Evolutionary conservation across 1,140 invertebrate species (phyloP).

Genomic region (Drosophila sucinea): DNA sequence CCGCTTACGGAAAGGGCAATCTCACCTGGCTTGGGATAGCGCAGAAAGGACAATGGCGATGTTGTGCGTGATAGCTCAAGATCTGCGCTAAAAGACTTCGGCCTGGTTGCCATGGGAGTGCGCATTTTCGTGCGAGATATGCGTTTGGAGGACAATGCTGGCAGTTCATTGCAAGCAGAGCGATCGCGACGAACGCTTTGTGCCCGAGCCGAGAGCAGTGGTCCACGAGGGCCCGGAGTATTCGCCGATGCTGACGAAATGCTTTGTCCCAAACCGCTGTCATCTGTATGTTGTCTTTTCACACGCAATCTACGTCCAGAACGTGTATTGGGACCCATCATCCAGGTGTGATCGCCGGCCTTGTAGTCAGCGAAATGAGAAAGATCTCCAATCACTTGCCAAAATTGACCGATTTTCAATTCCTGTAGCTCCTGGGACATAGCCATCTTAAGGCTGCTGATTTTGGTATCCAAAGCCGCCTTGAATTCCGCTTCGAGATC

Average conservation of each 20-base stretch:
- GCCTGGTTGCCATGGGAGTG: conserved; percentile 64
- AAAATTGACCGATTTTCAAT: conserved; percentile 52
- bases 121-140: conserved; percentile 72
- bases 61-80: conserved; percentile 83
- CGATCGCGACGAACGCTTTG: conserved; percentile 65
- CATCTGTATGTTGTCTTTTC: conserved; percentile 54
- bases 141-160: conserved; percentile 37
- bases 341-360: conserved; percentile 60
- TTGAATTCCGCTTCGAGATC: conserved; percentile 44
- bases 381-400: conserved; percentile 35
- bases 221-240: conserved; percentile 47
- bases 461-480: conserved; percentile 36
- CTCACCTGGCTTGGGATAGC: conserved; percentile 86
- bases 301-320: conserved; percentile 13
- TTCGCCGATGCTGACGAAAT: conserved; percentile 28
- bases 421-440: conserved; percentile 58
- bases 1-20: conserved; percentile 86
- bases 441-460: conserved; percentile 37
- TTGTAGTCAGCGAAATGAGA: conserved; percentile 58
- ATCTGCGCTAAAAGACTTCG: conserved; percentile 76
- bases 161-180: conserved; percentile 58
- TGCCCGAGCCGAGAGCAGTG: conserved; percentile 70
- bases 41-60: conserved; percentile 84
- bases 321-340: conserved; percentile 35
- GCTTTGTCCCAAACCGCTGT: conserved; percentile 60